Conservation (phyloP, 2,797 vertebrate genomes). For the Gymnopithys bicolor region DNA sequence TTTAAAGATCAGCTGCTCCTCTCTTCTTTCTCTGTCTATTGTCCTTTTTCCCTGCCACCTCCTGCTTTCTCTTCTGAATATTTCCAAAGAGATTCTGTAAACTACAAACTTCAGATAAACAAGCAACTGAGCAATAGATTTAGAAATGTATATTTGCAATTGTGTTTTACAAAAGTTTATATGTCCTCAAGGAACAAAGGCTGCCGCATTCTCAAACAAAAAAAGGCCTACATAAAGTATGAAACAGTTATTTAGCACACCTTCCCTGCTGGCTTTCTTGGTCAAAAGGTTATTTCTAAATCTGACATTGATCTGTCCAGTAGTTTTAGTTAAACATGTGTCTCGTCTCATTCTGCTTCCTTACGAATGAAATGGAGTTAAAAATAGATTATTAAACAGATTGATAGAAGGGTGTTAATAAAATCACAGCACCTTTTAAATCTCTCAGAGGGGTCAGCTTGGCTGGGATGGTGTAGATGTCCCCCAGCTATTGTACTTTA, state of each 20-base stretch:
- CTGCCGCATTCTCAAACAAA: neutral
- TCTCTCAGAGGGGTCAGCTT: neutral
- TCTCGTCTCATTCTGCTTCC: neutral
- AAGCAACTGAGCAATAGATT: neutral
- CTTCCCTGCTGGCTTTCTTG: neutral
- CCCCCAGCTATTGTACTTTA: neutral
- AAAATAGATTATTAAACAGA: neutral
- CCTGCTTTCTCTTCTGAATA: neutral
- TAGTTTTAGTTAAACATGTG: neutral
- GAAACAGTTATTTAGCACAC: neutral
- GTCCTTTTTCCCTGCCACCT: neutral
- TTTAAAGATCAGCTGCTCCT: neutral
- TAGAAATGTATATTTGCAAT: neutral
- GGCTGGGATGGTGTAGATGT: neutral
- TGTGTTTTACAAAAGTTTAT: neutral
- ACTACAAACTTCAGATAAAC: neutral
- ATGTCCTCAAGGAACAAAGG: neutral
- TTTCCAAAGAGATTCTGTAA: neutral
- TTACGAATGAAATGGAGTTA: neutral
- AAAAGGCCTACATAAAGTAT: neutral
- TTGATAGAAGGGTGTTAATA: neutral
- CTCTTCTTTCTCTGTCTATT: neutral
- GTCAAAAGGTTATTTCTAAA: neutral
- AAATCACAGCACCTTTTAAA: neutral
- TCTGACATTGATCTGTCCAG: neutral